Evolutionary conservation across 2,888 invertebrate species (phyloP).

Genomic region (Aromia moschata): DNA sequence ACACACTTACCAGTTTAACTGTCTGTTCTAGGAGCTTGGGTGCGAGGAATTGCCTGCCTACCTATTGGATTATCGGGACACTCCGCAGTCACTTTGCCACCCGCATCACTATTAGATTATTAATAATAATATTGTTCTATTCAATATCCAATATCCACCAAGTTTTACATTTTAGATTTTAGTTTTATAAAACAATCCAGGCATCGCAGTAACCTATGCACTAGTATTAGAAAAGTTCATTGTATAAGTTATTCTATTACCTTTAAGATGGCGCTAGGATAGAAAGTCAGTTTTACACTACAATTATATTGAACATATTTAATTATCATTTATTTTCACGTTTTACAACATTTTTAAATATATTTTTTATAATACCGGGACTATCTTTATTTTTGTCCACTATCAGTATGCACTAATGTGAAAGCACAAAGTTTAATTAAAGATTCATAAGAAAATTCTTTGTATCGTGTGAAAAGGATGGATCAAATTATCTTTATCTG

Average conservation of each 20-base stretch:
- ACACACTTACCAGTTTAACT: too few relatives aligned
- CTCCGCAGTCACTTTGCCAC: slow-evolving; percentile 64
- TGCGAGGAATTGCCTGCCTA: slow-evolving; percentile 69
- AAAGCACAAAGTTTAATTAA: too few relatives aligned
- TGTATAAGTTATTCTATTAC: slow-evolving; percentile 22
- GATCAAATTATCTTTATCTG: slow-evolving; percentile 7
- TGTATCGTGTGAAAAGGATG: slow-evolving; percentile 1
- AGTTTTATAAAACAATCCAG: too few relatives aligned
- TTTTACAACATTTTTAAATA: slow-evolving; percentile 27
- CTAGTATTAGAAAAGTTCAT: not conserved
- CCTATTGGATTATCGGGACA: slow-evolving; percentile 73
- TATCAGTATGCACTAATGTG: too few relatives aligned
- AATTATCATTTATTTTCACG: slow-evolving; percentile 23
- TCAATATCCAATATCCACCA: too few relatives aligned
- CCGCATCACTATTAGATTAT: slow-evolving; percentile 46
- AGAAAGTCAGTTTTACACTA: slow-evolving; percentile 33
- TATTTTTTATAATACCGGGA: slow-evolving; percentile 7
- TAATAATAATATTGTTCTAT: slow-evolving; percentile 4
- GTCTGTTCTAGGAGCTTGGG: slow-evolving; percentile 63
- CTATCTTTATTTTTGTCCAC: too few relatives aligned
- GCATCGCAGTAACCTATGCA: not conserved
- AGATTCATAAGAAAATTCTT: not conserved
- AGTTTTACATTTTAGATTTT: too few relatives aligned
- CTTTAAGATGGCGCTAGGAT: slow-evolving; percentile 32
- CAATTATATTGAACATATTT: slow-evolving; percentile 5